Evolutionary conservation across 2,113 vertebrate genomes (phyloP), one percentile per base, ranked within the genome.

Genomic region (Datnioides undecimradiatus): DNA sequence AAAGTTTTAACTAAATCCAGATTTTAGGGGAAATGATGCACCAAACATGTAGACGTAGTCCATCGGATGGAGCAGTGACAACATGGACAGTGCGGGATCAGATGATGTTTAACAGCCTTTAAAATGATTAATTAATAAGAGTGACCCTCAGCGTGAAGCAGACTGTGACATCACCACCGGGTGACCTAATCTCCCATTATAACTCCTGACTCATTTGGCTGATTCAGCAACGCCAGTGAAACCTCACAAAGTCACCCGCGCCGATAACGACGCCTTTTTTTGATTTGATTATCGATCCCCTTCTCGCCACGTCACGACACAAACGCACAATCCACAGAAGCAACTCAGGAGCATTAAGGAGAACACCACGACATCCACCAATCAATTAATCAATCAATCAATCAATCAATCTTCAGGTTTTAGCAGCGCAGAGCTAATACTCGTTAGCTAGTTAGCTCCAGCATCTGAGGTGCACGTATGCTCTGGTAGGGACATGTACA

Each of bases 161-260:
- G 29, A 34, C 51, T 0, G 19, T 73, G 74, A 60, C 58, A 58
- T 84, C 70, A 73, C 68, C 58, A 58, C 73, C 31, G n/a, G 51
- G 29, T 46, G 76, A 77, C 45, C 43, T 31, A 9, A 34, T 38
- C 40, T 36, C 25, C 46, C 54, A 34, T 82, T 51, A 45, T 43
- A 63, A 40, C 36, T 62, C 57, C 54, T 74, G 74, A 80, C 27
- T 52, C 62, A 55, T 12, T 12, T 3, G 17, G 33, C 46, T 66
- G 34, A 69, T 49, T 78, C 13, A 48, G 34, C 43, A 21, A 45
- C 27, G 45, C 11, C 12, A 58, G 16, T 38, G 40, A 9, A 48
- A 27, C 40, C 16, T 17, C 12, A 9, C 9, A 1, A 38, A 2
- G 64, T 68, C 65, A 19, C 33, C 48, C 29, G 55, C 36, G 8